phyloP scores from a whole-genome alignment of 2,113 vertebrate genomes.

The Aspidoscelis tigris region DNA sequence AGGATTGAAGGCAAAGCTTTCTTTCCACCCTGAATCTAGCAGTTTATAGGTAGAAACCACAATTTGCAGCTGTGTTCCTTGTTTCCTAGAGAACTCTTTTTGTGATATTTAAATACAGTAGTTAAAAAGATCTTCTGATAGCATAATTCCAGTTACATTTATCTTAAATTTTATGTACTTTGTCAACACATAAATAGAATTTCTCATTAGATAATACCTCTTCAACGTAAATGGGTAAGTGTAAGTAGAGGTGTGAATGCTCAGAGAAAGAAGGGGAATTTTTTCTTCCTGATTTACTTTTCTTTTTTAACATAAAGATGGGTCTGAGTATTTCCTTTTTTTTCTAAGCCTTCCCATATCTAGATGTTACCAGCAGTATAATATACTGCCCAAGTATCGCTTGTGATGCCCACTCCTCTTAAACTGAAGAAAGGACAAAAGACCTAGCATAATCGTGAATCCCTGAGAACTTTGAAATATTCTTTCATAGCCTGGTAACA shows the following conservation, averaged over 20 bases:
- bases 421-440: not conserved
- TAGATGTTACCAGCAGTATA: too few relatives aligned
- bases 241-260: too few relatives aligned
- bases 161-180: not conserved
- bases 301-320: too few relatives aligned
- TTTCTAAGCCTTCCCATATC: too few relatives aligned
- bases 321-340: too few relatives aligned
- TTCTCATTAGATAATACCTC: too few relatives aligned
- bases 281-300: too few relatives aligned
- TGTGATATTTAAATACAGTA: not conserved
- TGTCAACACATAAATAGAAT: not conserved
- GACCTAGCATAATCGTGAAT: not conserved
- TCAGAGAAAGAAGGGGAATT: too few relatives aligned
- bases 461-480: not conserved
- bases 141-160: not conserved
- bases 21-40: not conserved
- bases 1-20: not conserved
- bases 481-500: not conserved
- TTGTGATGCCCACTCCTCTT: not conserved
- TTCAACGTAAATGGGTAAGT: too few relatives aligned
- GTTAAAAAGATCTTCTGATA: not conserved
- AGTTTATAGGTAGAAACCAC: not conserved
- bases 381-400: not conserved
- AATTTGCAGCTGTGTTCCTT: not conserved
- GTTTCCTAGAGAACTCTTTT: not conserved